These are phyloP conservation scores for Diloba caeruleocephala DNA, from an alignment of 2,888 invertebrate genomes.

Conservation along the genomic window DNA sequence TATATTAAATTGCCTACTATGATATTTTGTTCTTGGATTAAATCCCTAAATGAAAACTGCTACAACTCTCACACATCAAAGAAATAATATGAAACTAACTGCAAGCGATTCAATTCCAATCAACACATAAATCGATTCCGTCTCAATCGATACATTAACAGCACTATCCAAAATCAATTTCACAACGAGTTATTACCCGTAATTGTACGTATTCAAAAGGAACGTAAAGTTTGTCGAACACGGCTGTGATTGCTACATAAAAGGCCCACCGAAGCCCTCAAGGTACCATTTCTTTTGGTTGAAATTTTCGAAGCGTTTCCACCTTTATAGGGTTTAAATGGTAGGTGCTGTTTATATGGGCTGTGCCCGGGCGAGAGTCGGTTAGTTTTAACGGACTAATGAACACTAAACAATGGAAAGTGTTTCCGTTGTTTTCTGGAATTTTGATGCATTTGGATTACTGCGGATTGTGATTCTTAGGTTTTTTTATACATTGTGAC, in stretches of 20 bases:
- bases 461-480: too few species aligned
- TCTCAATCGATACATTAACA: conserved; percentile 13
- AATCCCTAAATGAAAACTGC: not conserved
- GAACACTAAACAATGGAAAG: not conserved
- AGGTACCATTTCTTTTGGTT: conserved; percentile 65
- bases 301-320: conserved; percentile 57
- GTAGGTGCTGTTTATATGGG: conserved; percentile 23
- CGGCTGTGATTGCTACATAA: conserved; percentile 76
- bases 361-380: conserved; percentile 1
- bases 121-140: conserved; percentile 10
- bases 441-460: too few species aligned
- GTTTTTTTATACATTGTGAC: too few species aligned
- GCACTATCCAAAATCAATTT: conserved; percentile 71
- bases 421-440: too few species aligned
- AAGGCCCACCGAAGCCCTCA: conserved; percentile 62
- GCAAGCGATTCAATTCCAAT: conserved; percentile 2
- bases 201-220: conserved; percentile 76
- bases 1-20: not conserved
- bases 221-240: conserved; percentile 74
- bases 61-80: not conserved
- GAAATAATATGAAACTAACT: not conserved
- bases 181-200: conserved; percentile 73
- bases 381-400: conserved; percentile 18
- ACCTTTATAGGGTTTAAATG: conserved; percentile 61
- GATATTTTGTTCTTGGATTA: too few species aligned